Evolutionary conservation across 2,888 invertebrate genomes (phyloP), one percentile per base, ranked within the genome.

Genomic region (Blastobasis adustella): DNA sequence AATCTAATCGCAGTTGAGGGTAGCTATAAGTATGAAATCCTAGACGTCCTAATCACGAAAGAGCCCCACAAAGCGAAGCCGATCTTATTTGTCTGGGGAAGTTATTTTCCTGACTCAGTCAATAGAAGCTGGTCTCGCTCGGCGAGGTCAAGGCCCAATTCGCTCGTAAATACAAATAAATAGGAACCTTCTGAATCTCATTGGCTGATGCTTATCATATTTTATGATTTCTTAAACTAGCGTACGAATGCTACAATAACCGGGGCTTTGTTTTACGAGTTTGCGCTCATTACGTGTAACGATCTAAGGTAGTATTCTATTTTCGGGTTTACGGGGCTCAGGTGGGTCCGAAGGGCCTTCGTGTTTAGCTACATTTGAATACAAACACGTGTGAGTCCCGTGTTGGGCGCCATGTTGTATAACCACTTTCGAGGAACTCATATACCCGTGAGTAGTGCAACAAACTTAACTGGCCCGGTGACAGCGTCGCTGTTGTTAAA

Each of bases 111-210:
- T 60, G 64, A 58, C 60, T 55, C 54, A 60, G 58, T 60, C 62
- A 67, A 65, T 61, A 63, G 70, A 62, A 63, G 52, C 59, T 63
- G 65, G 61, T 66, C 65, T 64, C 58, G 61, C 60, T 63, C 57
- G 52, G 51, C 64, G 70, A 61, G 83, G 79, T 77, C 82, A 81
- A 82, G 79, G 82, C 73, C 67, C 74, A 65, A 70, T 74, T 73
- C 67, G 67, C 69, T 81, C 82, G 78, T 83, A 82, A 85, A 83
- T 82, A 83, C 79, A 76, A 82, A 81, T 80, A 83, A 80, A 83
- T 80, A 74, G 76, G 75, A 76, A 72, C 74, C 70, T 73, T 65
- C 76, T 73, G 80, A 78, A 78, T 79, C 75, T 77, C 76, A 76
- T 80, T 79, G 76, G 65, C 67, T 66, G 80, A 82, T 82, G 71